Base-by-base conservation (phyloP, 2,888 invertebrate genomes). In the Rosalia funebris region DNA sequence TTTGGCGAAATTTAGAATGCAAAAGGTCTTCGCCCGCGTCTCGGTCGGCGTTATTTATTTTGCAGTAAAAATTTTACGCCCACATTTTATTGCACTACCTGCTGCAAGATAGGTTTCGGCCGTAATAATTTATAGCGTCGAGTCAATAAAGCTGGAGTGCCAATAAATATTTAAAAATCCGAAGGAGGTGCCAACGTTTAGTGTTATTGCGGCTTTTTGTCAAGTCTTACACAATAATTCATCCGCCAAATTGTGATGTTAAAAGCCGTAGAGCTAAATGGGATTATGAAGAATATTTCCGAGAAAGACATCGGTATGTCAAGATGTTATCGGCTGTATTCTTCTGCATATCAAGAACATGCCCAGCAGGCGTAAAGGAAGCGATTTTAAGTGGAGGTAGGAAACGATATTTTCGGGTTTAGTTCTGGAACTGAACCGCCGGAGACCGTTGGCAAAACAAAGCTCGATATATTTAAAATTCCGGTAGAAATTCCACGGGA, bases 131-230 rank as follows among this genome's bases (percentile, higher is more conserved):
- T 44, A 25, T 44, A 44, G 20, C 20, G 25, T 11, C 25, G 19
- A 44, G 20, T 12, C 44, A 12, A 11, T 44, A 44, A 44, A 44
- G 14, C 14, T 25, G 12, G 44, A 44, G 19, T 20, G 14, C 44
- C 44, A 25, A 44, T 44, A 44, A 44, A 44, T 44, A 44, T 44
- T 44, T 44, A 44, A 44, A 25, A 25, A 25, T 44, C 44, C 20
- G 25, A 14, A 44, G 11, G 44, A 44, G 44, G 44, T 44, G 25
- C 25, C 12, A 25, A 4, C 14, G 14, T 25, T 25, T 5, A 25
- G 25, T n/a, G n/a, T n/a, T n/a, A n/a, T n/a, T n/a, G n/a, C n/a
- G n/a, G n/a, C n/a, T n/a, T n/a, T n/a, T n/a, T n/a, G n/a, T n/a
- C n/a, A n/a, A n/a, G n/a, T n/a, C n/a, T n/a, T n/a, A n/a, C n/a